phyloP scores from a whole-genome alignment of 2,113 vertebrate genomes.

The Prunella himalayana region DNA sequence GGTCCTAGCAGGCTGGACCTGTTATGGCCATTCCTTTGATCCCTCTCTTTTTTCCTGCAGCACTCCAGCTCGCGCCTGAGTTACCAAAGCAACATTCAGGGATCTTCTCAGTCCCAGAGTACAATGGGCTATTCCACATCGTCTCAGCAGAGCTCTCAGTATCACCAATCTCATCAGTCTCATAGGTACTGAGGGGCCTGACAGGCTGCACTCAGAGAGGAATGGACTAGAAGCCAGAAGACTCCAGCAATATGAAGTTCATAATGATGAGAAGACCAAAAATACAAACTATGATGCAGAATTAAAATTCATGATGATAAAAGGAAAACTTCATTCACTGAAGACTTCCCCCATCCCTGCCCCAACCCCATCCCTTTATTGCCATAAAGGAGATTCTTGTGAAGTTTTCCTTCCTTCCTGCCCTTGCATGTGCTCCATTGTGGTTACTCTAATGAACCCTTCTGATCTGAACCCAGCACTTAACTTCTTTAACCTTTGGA shows the following conservation, averaged over 20 bases:
- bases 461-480: constrained; percentile 80
- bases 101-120: constrained; percentile 92
- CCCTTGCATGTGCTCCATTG: constrained; percentile 70
- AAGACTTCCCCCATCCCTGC: not conserved
- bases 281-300: constrained; percentile 55
- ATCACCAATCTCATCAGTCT: constrained; percentile 86
- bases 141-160: constrained; percentile 94
- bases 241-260: constrained; percentile 76
- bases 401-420: constrained; percentile 63
- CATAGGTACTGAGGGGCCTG: constrained; percentile 87
- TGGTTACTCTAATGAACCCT: constrained; percentile 70
- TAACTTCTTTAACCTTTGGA: constrained; percentile 76
- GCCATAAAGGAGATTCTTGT: constrained; percentile 66
- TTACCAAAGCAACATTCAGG: constrained; percentile 98
- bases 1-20: not conserved
- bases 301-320: constrained; percentile 5
- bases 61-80: constrained; percentile 93
- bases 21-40: not conserved
- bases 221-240: constrained; percentile 54
- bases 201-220: constrained; percentile 10
- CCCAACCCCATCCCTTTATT: not conserved
- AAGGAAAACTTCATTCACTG: constrained; percentile 54
- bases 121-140: constrained; percentile 92
- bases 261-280: constrained; percentile 75
- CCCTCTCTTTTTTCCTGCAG: constrained; percentile 64